These are phyloP conservation scores for Pristiophorus japonicus DNA, from an alignment of 2,113 vertebrate genomes.

Conservation along the genomic window DNA sequence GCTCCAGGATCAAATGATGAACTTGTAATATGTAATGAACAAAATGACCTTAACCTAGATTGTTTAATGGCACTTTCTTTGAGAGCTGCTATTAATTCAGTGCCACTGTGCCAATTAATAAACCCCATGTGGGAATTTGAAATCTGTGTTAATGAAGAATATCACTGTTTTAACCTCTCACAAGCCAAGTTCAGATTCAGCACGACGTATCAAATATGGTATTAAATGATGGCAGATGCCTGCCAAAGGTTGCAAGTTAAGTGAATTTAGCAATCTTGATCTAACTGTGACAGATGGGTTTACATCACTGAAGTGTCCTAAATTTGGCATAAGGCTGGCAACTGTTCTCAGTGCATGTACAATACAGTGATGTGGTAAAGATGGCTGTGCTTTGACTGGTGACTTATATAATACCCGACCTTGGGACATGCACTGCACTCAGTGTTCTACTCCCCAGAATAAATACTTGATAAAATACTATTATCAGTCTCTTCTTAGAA, in stretches of 20 bases:
- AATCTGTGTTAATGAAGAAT: neutral
- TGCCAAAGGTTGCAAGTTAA: neutral
- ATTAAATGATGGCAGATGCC: neutral
- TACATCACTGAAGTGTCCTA: neutral
- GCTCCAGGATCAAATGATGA: constrained; percentile 3
- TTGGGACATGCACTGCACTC: neutral
- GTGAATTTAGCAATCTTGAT: neutral
- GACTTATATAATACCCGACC: neutral
- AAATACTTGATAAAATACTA: neutral
- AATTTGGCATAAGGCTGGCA: neutral
- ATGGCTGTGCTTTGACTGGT: neutral
- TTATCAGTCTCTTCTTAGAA: neutral
- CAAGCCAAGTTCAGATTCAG: neutral
- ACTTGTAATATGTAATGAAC: neutral
- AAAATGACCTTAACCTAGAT: neutral
- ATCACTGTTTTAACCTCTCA: neutral
- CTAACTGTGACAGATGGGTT: neutral
- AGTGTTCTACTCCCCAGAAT: neutral
- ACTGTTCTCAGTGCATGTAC: neutral
- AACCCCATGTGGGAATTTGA: neutral
- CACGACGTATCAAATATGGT: neutral
- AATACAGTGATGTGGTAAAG: neutral
- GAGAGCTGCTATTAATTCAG: neutral
- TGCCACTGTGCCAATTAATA: constrained; percentile 10
- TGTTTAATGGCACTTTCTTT: constrained; percentile 7